Evolutionary conservation across 2,113 vertebrate genomes (phyloP), one percentile per base, ranked within the genome.

Genomic region (Himantopus leucocephalus): DNA sequence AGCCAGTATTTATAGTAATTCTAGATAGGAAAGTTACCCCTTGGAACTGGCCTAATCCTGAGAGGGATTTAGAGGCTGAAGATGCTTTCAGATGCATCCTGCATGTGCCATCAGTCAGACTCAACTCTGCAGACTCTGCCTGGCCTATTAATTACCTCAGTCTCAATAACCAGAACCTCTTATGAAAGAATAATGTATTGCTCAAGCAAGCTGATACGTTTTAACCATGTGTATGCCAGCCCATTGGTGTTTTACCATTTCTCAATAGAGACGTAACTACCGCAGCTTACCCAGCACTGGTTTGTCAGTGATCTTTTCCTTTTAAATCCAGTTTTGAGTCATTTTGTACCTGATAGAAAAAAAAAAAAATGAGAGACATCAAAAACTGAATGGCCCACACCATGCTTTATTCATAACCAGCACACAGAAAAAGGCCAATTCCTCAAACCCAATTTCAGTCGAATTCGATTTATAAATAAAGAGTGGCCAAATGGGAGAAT

Each of bases 391-490:
- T 90, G n/a, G 39, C 22, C 13, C 0, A 0, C 0, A 1, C 43
- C 35, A 70, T 88, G 56, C 62, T 88, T 96, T 96, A 87, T 96
- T 94, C 91, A 89, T 94, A 87, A 91, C 58, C 73, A 71, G 35
- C 19, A 8, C 22, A 73, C 55, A 67, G 74, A 80, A 79, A 86
- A 83, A 85, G 58, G 32, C 48, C 90, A 58, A 26, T 82, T 94
- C 70, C 62, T 93, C 87, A 93, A 95, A 96, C n/a, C 13, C 88
- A 86, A 84, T 94, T 93, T 94, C 74, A 71, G 71, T 4, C 8
- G 5, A 96, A 95, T 73, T 81, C 7, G 2, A 96, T 95, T 97
- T 96, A 88, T 77, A 96, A 95, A 92, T 89, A 92, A 85, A 92
- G 50, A 91, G 72, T 64, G 53, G 39, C 48, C 70, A 88, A 87